Conservation (phyloP, 2,797 vertebrate species). For the Malacoctenus gilli region DNA sequence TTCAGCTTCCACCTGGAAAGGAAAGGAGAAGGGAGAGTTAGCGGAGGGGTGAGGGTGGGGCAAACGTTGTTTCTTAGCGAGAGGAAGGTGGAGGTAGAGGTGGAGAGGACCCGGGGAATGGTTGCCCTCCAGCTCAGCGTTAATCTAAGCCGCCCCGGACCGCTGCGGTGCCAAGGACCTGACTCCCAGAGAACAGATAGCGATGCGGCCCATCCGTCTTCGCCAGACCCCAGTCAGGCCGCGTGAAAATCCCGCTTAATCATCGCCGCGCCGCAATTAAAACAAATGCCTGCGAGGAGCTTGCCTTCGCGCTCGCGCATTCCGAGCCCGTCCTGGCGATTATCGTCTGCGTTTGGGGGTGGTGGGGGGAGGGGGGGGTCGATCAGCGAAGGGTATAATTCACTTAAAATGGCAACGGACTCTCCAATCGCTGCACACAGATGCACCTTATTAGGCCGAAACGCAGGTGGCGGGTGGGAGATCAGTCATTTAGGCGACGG, state of each 20-base stretch:
- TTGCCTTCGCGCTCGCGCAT: constrained; percentile 63
- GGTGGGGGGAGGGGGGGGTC: no score
- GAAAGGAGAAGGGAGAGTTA: constrained; percentile 1
- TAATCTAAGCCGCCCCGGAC: constrained; percentile 69
- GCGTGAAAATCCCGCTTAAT: constrained; percentile 78
- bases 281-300: constrained; percentile 74
- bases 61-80: no score
- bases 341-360: constrained; percentile 58
- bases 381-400: constrained; percentile 74
- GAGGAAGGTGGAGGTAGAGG: no score
- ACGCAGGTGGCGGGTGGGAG: constrained; percentile 48
- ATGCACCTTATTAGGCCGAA: constrained; percentile 61
- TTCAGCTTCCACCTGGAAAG: constrained; percentile 93
- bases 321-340: constrained; percentile 57
- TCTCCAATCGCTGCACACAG: constrained; percentile 47
- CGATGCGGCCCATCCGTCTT: constrained; percentile 78
- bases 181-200: constrained; percentile 69
- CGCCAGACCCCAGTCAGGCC: constrained; percentile 72
- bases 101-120: constrained; percentile 38
- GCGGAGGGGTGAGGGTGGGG: no score
- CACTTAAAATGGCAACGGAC: constrained; percentile 66
- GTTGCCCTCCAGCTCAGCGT: constrained; percentile 53
- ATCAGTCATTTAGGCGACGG: constrained; percentile 47
- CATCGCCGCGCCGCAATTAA: constrained; percentile 77
- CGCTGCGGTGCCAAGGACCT: constrained; percentile 62